Evolutionary conservation across 2,888 invertebrate genomes (phyloP).

Genomic region (Hedya salicella): DNA sequence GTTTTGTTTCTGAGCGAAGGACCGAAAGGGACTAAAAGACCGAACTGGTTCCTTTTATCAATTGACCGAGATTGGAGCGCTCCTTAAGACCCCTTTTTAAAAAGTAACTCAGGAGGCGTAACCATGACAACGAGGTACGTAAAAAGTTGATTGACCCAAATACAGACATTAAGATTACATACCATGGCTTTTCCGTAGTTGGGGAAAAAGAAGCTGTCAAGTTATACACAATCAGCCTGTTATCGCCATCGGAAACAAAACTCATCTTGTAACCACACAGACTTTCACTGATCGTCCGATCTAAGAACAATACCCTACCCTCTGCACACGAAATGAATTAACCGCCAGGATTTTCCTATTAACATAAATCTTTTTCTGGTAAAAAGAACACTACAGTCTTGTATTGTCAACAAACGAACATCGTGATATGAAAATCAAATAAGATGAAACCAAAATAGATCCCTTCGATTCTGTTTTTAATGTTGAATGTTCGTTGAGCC

Average conservation of each 20-base stretch:
- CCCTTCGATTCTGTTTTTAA: not conserved
- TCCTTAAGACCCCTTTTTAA: too few species aligned
- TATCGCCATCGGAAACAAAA: not conserved
- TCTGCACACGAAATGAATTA: not conserved
- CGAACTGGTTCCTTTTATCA: too few species aligned
- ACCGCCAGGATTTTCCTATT: not conserved
- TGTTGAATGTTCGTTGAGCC: not conserved
- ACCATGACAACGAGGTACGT: too few species aligned
- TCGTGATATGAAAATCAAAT: constrained; percentile 23
- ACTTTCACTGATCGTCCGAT: constrained; percentile 18
- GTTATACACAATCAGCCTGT: not conserved
- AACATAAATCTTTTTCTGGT: not conserved
- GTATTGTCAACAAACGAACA: constrained; percentile 21
- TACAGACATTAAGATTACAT: too few species aligned
- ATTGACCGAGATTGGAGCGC: too few species aligned
- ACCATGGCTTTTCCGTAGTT: too few species aligned
- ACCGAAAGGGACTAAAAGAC: too few species aligned
- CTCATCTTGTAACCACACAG: not conserved
- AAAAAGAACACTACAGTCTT: not conserved
- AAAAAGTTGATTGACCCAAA: too few species aligned
- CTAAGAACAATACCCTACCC: constrained; percentile 13
- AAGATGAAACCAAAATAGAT: not conserved
- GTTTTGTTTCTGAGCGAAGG: too few species aligned
- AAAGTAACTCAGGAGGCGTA: too few species aligned
- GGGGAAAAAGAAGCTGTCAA: not conserved